Conservation (phyloP, 2,113 vertebrate genomes). For the Todiramphus saurophagus region DNA sequence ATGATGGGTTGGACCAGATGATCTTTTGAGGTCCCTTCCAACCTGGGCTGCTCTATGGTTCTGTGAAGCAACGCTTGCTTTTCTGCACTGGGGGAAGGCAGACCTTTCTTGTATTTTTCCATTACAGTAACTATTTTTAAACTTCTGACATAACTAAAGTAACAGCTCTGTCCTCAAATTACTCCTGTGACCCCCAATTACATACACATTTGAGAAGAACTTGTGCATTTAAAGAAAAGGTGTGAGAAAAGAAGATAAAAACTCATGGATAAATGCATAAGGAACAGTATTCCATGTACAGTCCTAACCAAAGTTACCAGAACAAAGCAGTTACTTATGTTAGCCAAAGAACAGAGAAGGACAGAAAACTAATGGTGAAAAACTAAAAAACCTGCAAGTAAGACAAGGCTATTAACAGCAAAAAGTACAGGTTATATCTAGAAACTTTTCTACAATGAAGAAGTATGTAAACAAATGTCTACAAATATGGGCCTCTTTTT, state of each 20-base stretch:
- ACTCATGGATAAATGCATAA: not conserved
- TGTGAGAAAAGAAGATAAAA: not conserved
- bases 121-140: slow-evolving; percentile 12
- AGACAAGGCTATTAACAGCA: not conserved
- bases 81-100: not conserved
- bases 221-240: not conserved
- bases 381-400: not conserved
- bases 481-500: not conserved
- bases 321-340: not conserved
- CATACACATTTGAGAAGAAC: not conserved
- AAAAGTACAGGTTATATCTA: not conserved
- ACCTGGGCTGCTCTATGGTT: not conserved
- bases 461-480: not conserved
- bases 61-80: not conserved
- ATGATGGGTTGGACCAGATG: not conserved
- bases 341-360: not conserved
- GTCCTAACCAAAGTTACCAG: not conserved
- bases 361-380: not conserved
- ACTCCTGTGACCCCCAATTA: not conserved
- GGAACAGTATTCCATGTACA: not conserved
- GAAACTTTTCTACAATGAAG: not conserved
- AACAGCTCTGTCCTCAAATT: slow-evolving; percentile 5
- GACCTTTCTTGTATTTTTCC: not conserved
- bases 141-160: not conserved
- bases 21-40: not conserved